Evolutionary conservation across 2,888 invertebrate species (phyloP).

Genomic region (Vesta saturnalis): DNA sequence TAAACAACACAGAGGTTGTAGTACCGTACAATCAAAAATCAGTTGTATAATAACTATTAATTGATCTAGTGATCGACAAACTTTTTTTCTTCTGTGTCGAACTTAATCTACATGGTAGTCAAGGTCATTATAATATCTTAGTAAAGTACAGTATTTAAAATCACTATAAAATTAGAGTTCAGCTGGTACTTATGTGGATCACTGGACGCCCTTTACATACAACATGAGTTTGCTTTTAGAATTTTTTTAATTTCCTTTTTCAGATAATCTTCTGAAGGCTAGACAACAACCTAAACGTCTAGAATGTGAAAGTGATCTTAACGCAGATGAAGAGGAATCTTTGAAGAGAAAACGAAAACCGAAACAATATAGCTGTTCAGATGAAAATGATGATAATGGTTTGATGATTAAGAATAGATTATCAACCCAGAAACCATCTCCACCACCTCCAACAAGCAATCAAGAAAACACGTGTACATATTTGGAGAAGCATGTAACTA

Average conservation of each 20-base stretch:
- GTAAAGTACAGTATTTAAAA: background rate
- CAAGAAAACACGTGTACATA: background rate
- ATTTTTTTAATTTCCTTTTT: background rate
- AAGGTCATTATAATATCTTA: background rate
- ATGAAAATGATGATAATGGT: background rate
- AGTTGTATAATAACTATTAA: background rate
- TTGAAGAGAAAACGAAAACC: background rate
- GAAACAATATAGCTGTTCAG: conserved; percentile 3
- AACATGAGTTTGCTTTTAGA: too few species aligned
- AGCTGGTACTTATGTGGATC: background rate
- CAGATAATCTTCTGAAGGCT: conserved; percentile 1
- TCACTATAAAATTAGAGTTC: background rate
- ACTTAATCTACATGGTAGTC: background rate
- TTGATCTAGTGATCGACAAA: background rate
- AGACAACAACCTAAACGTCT: background rate
- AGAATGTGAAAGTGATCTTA: conserved; percentile 1
- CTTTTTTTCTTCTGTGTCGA: background rate
- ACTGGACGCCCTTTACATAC: too few species aligned
- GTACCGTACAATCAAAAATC: background rate
- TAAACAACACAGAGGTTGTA: background rate
- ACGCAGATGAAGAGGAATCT: background rate
- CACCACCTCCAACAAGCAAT: conserved; percentile 2
- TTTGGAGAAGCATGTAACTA: background rate
- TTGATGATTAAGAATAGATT: background rate
- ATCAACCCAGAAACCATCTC: conserved; percentile 1